Base-by-base conservation (phyloP, 2,888 invertebrate genomes). In the Incurvaria masculella region DNA sequence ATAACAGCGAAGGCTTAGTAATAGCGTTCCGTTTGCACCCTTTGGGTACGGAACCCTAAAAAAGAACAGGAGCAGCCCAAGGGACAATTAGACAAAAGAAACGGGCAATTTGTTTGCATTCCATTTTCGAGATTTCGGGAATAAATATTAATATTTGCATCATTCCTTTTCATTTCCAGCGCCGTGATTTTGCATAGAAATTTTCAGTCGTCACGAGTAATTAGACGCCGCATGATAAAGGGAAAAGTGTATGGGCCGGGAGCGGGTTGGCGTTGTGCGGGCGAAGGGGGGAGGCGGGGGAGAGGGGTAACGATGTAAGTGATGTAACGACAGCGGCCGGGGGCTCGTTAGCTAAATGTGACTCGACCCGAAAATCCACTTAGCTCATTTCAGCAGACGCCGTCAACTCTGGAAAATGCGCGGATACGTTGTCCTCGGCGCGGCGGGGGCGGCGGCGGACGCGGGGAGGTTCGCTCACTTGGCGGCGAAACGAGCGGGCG, bases 291-390 rank as follows among this genome's bases (percentile, higher is more conserved):
- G 62, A 69, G 66, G 63, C 27, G 42, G 42, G 45, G 61, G 64
- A 61, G 69, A 66, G 63, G n/a, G 47, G 33, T 33, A 33, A 33
- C 26, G 16, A 33, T 33, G 33, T 33, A 33, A 68, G 66, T 64
- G 47, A 45, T 41, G 49, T 41, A 51, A 38, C 47, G 42, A 44
- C 60, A 64, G 62, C 69, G 66, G 63, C 65, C 43, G 46, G 50
- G 64, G 63, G 63, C 65, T 67, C 65, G 69, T 74, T 72, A 73
- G 65, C 66, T 65, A 66, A 72, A 73, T 68, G 66, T 61, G 68
- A 62, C 60, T 55, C 60, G 61, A 73, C 72, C 72, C 71, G 71
- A 69, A 72, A 73, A 75, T 69, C 72, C 72, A 76, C 76, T 76
- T 72, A 76, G 67, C 63, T 56, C 48, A 43, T 48, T 48, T 43